Conservation (phyloP, 2,797 vertebrate species). For the Carapus acus region DNA sequence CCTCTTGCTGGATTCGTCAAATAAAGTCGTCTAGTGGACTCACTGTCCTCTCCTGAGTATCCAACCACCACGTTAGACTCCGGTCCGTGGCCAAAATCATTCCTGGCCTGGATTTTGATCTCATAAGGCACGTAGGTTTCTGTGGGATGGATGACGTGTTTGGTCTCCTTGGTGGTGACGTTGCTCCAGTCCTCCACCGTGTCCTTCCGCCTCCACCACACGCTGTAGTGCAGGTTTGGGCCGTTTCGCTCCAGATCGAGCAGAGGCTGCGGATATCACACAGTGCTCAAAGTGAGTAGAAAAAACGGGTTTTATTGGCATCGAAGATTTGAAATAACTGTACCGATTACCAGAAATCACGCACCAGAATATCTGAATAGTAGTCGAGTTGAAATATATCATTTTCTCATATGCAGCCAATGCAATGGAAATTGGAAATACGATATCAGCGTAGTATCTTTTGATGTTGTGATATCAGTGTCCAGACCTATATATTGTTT, state of each 20-base stretch:
- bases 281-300: background rate
- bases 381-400: no score
- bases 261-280: conserved; percentile 62
- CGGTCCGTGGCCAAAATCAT: conserved; percentile 83
- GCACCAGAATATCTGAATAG: no score
- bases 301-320: no score
- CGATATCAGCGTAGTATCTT: no score
- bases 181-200: conserved; percentile 80
- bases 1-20: no score
- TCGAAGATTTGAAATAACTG: no score
- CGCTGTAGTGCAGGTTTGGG: conserved; percentile 81
- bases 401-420: no score
- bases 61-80: conserved; percentile 82
- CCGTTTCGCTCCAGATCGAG: conserved; percentile 83
- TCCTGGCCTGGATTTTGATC: conserved; percentile 88
- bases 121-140: conserved; percentile 88
- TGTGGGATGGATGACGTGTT: conserved; percentile 78
- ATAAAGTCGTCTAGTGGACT: conserved; percentile 54
- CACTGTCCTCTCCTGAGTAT: conserved; percentile 93
- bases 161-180: conserved; percentile 68
- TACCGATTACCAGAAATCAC: no score
- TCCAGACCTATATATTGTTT: no score
- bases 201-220: conserved; percentile 83
- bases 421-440: no score
- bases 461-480: no score